These are phyloP conservation scores for Urocyon cinereoargenteus DNA, from an alignment of 2,797 vertebrate genomes.

Conservation along the genomic window DNA sequence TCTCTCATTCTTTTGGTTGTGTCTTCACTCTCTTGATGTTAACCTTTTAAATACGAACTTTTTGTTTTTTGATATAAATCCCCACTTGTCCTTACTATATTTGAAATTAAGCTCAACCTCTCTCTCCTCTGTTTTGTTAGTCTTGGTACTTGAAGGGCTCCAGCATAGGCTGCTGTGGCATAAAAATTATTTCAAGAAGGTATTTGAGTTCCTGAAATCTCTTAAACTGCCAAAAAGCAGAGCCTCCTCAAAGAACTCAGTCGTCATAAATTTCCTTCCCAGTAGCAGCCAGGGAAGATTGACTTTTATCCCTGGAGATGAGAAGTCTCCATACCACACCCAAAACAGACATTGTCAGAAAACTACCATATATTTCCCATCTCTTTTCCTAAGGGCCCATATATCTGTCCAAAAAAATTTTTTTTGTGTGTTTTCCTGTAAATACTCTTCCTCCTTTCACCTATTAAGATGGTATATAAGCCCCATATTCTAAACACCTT, in stretches of 20 bases:
- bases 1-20: background rate
- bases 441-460: background rate
- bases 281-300: background rate
- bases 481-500: background rate
- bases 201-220: background rate
- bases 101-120: background rate
- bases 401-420: background rate
- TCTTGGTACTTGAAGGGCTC: background rate
- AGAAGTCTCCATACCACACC: background rate
- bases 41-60: background rate
- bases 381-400: background rate
- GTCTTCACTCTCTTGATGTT: background rate
- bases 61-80: background rate
- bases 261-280: background rate
- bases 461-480: background rate
- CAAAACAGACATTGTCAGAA: background rate
- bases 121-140: background rate
- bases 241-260: background rate
- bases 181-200: background rate
- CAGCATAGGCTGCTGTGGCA: background rate
- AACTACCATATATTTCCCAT: background rate
- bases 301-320: background rate
- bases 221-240: background rate
- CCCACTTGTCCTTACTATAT: background rate
- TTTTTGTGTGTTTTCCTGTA: background rate